Base-by-base conservation (phyloP, 2,888 invertebrate species). In the Steromphala cineraria region DNA sequence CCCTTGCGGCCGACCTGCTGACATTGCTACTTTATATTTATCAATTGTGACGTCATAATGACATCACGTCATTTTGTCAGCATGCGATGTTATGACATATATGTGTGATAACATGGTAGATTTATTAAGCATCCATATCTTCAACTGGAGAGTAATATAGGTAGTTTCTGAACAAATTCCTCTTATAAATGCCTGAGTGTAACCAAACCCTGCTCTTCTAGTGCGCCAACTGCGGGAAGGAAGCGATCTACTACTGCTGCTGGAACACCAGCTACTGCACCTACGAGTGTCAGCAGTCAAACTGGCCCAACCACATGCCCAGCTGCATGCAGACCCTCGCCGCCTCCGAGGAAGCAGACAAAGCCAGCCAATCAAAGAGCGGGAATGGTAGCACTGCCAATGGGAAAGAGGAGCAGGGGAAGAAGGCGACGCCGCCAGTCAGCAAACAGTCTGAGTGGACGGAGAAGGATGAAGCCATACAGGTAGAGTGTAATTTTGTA, bases 201-300 rank as follows among this genome's bases (percentile, higher is more conserved):
- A 13, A 46, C 46, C 13, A 5, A 10, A 5, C 1, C 4, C 46
- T 67, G 67, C 53, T 17, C 53, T 56, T 76, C 8, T 89, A 94
- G 94, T 98, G 98, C 93, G 96, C 97, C 0, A 95, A 95, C 91
- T 98, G 98, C 94, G 95, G 95, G 56, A 96, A 96, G 87, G 98
- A 98, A 93, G 97, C 98, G 0, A 96, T 96, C 88, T 97, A 97
- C 93, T 97, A 98, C 93, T 98, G 98, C 91, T 98, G 98, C 92
- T 98, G 98, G 98, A 98, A 98, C 94, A 98, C 98, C 0, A 96
- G 97, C 78, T 98, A 98, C 93, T 98, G 98, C 93, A 96, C 97
- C 94, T 96, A 96, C 92, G 95, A 96, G 1, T 98, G 98, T 90
- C 98, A 98, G 93, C 95, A 96, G 90, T 95, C 95, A 86, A 97